These are phyloP conservation scores for Variabilichromis moorii DNA, from an alignment of 2,113 vertebrate genomes.

Conservation along the genomic window DNA sequence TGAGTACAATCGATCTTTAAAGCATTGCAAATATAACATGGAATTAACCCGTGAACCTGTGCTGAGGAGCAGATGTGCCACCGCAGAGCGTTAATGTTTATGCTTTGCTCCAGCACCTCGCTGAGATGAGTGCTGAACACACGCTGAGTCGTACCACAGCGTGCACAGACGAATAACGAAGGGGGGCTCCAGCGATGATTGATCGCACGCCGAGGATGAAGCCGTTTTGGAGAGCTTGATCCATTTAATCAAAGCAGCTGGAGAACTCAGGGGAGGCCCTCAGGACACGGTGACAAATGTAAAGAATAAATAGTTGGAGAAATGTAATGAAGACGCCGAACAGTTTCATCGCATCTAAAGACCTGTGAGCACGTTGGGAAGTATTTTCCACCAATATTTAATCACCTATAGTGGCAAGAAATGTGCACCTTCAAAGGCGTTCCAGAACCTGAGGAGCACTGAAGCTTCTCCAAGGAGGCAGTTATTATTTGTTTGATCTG, in stretches of 20 bases:
- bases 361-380: neutral
- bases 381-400: neutral
- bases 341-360: neutral
- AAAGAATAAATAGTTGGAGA: neutral
- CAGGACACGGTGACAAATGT: neutral
- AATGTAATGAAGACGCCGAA: neutral
- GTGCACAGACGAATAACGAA: neutral
- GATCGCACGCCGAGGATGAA: slow-evolving; percentile 24
- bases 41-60: neutral
- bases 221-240: slow-evolving; percentile 7
- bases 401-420: neutral
- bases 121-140: slow-evolving; percentile 36
- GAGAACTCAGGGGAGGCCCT: neutral
- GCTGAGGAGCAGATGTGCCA: slow-evolving; percentile 28
- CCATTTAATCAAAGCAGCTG: neutral
- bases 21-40: neutral
- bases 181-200: neutral
- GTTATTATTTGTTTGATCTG: neutral
- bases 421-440: neutral
- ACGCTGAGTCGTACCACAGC: slow-evolving; percentile 2
- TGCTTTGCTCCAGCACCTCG: neutral
- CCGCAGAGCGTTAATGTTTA: slow-evolving; percentile 29
- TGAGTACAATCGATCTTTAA: neutral
- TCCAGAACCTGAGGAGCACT: neutral
- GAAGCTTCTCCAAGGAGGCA: neutral